Base-by-base conservation (phyloP, 53 echinoderm and acorn worm species). In the Echinarachnius parma region DNA sequence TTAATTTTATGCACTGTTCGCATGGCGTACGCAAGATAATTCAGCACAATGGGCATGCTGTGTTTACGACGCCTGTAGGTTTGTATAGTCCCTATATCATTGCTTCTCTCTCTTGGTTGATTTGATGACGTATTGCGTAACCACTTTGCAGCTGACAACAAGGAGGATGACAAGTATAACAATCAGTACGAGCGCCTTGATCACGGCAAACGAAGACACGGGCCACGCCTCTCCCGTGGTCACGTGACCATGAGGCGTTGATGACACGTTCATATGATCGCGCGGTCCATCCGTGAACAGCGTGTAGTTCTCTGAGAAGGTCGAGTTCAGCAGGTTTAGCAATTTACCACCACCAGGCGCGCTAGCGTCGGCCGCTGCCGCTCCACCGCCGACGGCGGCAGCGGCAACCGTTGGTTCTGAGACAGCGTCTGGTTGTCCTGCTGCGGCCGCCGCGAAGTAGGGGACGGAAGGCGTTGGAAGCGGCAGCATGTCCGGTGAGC, bases 151-250 rank as follows among this genome's bases (percentile, higher is more conserved):
- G 61, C 79, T 83, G 1, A 80, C 75, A 31, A 88, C 56, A 2
- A 88, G 76, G 23, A 88, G 61, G 53, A 88, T 88, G 23, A 66
- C 88, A n/a, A 88, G 75, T 28, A 88, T 80, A 13, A 83, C 75
- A 48, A 80, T 76, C 14, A 88, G 70, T 13, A 88, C 83, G 10
- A 80, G 80, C 11, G 88, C 88, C 48, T 88, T 88, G 53, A 88
- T 84, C 27, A 88, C 80, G 34, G 88, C 84, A 61, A 88, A 88
- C 32, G 88, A 84, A 15, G 45, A 74, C 18, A 72, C 59, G 7
- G 81, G 81, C 74, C 78, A 78, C 28, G 50, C 69, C 39, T 72
- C 54, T 2, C 35, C 74, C 5, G 57, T 34, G 16, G 35, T 34
- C 57, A 72, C 74, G 57, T 72, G 74, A 57, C 74, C 74, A 10